Evolutionary conservation across 2,113 vertebrate genomes (phyloP), one percentile per base, ranked within the genome.

Genomic region (Dryoscopus gambensis): DNA sequence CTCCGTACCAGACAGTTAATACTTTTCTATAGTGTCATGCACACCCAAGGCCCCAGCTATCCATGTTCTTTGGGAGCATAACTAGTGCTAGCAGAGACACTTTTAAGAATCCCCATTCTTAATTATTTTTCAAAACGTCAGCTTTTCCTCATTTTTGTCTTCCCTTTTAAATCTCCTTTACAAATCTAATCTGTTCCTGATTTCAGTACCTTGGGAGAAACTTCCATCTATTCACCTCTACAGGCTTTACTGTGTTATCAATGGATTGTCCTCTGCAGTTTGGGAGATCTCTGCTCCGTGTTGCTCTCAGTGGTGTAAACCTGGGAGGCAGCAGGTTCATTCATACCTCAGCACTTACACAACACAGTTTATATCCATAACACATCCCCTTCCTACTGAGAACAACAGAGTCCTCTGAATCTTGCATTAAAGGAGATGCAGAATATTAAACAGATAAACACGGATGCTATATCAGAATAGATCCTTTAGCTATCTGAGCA

Each of bases 321-420:
- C 77, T 60, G 75, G 68, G 92, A 93, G 50, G 52, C 87, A 88
- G 76, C 59, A 59, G 71, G 49, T 92, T 97, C 88, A 90, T 84
- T 93, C 74, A 78, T 42, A 75, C 67, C 65, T 93, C 84, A 85
- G 73, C 75, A 74, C 42, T 62, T 42, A 60, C 68, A 84, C 82
- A 85, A 25, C n/a, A 53, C 60, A 55, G 57, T 83, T 96, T 92
- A 85, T 65, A 76, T 62, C 70, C 52, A 27, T 49, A 65, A 75
- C 75, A 23, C 69, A 65, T 40, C 55, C 85, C 68, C 65, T 97
- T 94, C 76, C 73, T 73, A 70, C 62, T 79, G 50, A 94, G 86
- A 89, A 95, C 8, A 7, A 47, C 71, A 67, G 85, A 95, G 74
- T 44, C n/a, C 53, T 85, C 53, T 76, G 75, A 69, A 40, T 63